Evolutionary conservation across 1,140 invertebrate species (phyloP), one percentile per base, ranked within the genome.

Genomic region (Procambarus clarkii): DNA sequence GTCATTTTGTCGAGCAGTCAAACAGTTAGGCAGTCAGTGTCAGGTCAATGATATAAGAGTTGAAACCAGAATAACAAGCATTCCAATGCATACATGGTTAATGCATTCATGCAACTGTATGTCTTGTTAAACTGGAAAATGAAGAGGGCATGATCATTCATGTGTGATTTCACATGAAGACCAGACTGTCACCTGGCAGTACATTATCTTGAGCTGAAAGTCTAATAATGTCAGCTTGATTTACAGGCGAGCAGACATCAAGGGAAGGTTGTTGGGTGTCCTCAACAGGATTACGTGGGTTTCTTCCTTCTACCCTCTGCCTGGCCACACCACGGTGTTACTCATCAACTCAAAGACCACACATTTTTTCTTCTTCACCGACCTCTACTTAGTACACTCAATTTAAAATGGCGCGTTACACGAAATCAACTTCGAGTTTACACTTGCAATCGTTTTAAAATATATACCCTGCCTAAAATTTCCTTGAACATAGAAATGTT

Each of bases 181-280:
- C 71, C 82, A 50, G 45, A 83, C 81, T 78, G 82, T 88, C 83
- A 86, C 81, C 89, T 91, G 89, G 89, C 81, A 91, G 82, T 81
- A 89, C 44, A 84, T 69, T 80, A 85, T 85, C 77, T 89, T 83
- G 79, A 89, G 82, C 82, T 91, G 82, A 91, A 85, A 91, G 89
- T 91, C 87, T 44, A 60, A 79, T 78, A 78, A 78, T 64, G 84
- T 82, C 84, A 82, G 89, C 89, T 91, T 54, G 89, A 78, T 85
- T 84, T 91, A 91, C 89, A 91, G 89, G 89, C 89, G 82, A 91
- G 76, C n/a, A 78, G 89, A 91, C 89, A 91, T 91, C 89, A 91
- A 91, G 89, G 89, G 89, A 91, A 91, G 89, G 89, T 91, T 91
- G 89, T 83, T 88, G 87, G 87, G 64, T 88, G 87, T 88, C 87